phyloP scores from a whole-genome alignment of 2,888 invertebrate genomes.

The Salticus scenicus region DNA sequence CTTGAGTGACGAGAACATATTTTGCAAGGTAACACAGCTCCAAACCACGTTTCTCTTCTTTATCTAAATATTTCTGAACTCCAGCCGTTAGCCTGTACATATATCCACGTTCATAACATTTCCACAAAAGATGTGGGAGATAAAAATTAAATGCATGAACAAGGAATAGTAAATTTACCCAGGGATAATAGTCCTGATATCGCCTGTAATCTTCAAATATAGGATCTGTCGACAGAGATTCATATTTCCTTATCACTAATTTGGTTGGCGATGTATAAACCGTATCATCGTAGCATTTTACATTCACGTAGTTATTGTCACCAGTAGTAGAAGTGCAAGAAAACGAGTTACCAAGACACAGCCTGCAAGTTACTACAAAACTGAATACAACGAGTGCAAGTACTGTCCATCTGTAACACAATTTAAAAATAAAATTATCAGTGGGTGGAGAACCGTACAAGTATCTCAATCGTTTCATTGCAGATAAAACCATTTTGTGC shows the following conservation, averaged over 20 bases:
- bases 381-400: slow-evolving; percentile 26
- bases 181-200: slow-evolving; percentile 25
- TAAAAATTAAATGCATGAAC: slow-evolving; percentile 50
- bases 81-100: slow-evolving; percentile 17
- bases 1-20: slow-evolving; percentile 45
- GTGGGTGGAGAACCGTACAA: too few species aligned
- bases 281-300: slow-evolving; percentile 27
- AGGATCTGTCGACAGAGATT: not conserved
- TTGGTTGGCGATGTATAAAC: slow-evolving; percentile 25
- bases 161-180: slow-evolving; percentile 54
- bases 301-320: slow-evolving; percentile 3
- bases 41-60: slow-evolving; percentile 26
- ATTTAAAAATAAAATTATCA: slow-evolving; percentile 44
- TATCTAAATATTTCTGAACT: slow-evolving; percentile 1
- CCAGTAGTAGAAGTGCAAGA: too few species aligned
- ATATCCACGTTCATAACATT: slow-evolving; percentile 45
- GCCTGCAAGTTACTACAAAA: slow-evolving; percentile 46
- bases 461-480: too few species aligned
- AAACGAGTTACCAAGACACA: slow-evolving; percentile 38
- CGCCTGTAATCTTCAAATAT: not conserved
- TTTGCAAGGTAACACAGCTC: slow-evolving; percentile 49
- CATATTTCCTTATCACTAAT: not conserved
- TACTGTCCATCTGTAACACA: slow-evolving; percentile 56
- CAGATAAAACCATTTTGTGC: too few species aligned
- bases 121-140: slow-evolving; percentile 48